Percentiles rank a stretch among this genome's conserved stretches.
These are phyloP conservation scores for Poecilia velifera DNA, from an alignment of 2,797 vertebrate species.

Conservation along the genomic window DNA sequence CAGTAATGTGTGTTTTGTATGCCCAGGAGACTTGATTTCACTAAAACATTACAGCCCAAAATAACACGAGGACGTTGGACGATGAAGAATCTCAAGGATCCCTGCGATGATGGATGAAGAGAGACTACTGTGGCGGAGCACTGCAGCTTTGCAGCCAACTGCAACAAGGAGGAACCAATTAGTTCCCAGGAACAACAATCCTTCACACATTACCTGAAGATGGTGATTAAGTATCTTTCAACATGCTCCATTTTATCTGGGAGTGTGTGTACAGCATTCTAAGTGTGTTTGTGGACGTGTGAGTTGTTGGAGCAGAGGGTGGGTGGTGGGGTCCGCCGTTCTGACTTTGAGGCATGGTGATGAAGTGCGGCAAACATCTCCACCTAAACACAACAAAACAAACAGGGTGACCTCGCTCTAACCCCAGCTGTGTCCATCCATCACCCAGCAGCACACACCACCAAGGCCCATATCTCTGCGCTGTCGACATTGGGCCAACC, in stretches of 20 bases:
- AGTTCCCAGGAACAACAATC: conserved; percentile 55
- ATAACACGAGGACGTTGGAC: conserved; percentile 21
- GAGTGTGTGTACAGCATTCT: conserved; percentile 8
- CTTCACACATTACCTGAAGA: conserved; percentile 58
- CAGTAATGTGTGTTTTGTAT: conserved; percentile 11
- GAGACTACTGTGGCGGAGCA: conserved; percentile 38
- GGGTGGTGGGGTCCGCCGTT: conserved; percentile 36
- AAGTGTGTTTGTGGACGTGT: conserved; percentile 13
- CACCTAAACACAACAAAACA: conserved; percentile 76
- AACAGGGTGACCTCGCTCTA: conserved; percentile 75
- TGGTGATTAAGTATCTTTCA: conserved; percentile 66
- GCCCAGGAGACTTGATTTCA: conserved; percentile 22
- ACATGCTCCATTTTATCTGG: conserved; percentile 29
- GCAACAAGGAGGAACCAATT: conserved; percentile 62
- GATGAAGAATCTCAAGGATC: conserved; percentile 39
- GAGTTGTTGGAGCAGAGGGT: conserved; percentile 30
- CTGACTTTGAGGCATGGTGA: conserved; percentile 71
- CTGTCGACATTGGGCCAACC: conserved; percentile 52
- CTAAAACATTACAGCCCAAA: conserved; percentile 43
- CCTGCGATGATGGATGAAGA: conserved; percentile 57
- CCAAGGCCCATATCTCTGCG: conserved; percentile 46
- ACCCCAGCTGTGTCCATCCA: conserved; percentile 76
- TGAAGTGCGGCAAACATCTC: conserved; percentile 77
- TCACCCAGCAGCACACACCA: conserved; percentile 62
- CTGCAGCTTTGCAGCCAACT: conserved; percentile 46